A percentile compares a stretch with the other conserved stretches of the same genome.
These are phyloP conservation scores for Ephialtes manifestator DNA, from an alignment of 2,888 invertebrate genomes.

Conservation along the genomic window DNA sequence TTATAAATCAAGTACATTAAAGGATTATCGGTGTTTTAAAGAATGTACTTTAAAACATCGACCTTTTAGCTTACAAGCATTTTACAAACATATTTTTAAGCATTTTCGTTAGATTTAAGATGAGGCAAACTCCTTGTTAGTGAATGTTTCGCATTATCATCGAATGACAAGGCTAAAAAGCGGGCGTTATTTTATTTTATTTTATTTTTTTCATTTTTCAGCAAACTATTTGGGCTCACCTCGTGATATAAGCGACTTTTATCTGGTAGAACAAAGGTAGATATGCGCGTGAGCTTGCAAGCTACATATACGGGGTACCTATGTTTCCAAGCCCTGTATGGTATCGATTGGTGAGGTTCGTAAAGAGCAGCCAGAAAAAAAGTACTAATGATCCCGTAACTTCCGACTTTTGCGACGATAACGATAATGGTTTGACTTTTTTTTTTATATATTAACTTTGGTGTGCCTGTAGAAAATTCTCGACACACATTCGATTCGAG, in stretches of 20 bases:
- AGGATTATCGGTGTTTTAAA: too few relatives aligned
- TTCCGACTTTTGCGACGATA: background rate
- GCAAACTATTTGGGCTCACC: background rate
- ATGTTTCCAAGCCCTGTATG: conserved; percentile 9
- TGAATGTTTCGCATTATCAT: too few relatives aligned
- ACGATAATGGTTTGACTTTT: background rate
- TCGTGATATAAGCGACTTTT: background rate
- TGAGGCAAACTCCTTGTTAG: too few relatives aligned
- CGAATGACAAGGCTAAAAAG: too few relatives aligned
- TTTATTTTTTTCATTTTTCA: background rate
- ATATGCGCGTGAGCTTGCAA: background rate
- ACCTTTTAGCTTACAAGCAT: too few relatives aligned
- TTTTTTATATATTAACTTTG: background rate
- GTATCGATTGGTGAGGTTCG: background rate
- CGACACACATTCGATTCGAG: background rate
- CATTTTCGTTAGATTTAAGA: too few relatives aligned
- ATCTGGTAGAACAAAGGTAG: background rate
- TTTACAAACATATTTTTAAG: too few relatives aligned
- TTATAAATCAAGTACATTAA: background rate
- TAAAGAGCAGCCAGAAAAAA: background rate
- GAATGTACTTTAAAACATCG: too few relatives aligned
- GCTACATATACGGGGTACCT: background rate
- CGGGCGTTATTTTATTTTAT: background rate
- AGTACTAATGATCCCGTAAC: conserved; percentile 15
- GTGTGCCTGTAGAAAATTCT: background rate